phyloP scores from a whole-genome alignment of 2,888 invertebrate genomes.

The Julus scandinavius region DNA sequence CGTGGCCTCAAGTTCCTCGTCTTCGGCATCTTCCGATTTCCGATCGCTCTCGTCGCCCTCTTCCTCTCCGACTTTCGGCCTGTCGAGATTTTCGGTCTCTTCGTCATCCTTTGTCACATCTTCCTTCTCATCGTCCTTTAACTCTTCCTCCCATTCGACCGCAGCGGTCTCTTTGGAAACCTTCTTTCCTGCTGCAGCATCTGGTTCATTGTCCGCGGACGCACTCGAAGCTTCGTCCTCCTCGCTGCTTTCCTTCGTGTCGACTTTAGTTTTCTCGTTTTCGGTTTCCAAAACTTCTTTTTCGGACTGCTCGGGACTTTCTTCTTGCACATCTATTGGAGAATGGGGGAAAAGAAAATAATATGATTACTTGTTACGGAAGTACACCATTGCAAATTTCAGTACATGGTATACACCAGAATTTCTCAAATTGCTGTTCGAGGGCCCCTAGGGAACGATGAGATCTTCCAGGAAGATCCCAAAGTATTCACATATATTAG shows the following conservation, averaged over 20 bases:
- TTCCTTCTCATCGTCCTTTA: neutral
- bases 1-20: neutral
- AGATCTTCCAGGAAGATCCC: no score
- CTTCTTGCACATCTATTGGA: neutral
- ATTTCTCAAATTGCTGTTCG: no score
- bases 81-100: neutral
- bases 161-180: neutral
- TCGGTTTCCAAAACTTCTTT: slow-evolving; percentile 21
- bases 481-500: no score
- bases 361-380: no score
- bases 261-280: neutral
- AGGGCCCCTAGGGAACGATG: no score
- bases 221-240: neutral
- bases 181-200: neutral
- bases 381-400: no score
- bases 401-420: no score
- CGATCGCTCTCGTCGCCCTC: neutral
- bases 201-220: neutral
- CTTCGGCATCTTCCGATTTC: neutral
- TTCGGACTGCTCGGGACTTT: neutral
- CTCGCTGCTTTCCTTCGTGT: neutral
- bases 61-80: neutral
- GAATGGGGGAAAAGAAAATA: neutral
- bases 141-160: neutral
- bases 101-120: neutral